phyloP scores from a whole-genome alignment of 2,797 vertebrate genomes.

The Urosaurus nigricauda region DNA sequence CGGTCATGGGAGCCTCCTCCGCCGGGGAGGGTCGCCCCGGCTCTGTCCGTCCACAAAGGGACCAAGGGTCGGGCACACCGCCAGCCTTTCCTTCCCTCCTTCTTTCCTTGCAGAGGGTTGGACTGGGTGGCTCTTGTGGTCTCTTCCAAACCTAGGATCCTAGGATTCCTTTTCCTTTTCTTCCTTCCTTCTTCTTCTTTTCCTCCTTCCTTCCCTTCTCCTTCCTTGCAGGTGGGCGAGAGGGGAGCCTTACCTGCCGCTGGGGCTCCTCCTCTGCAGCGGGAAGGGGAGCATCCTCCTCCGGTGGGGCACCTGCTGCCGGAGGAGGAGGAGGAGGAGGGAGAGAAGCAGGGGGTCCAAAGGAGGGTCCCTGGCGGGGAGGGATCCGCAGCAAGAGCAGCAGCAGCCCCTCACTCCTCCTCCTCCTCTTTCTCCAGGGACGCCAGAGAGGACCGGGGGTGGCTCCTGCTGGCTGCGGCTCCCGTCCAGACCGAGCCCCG shows the following conservation, averaged over 20 bases:
- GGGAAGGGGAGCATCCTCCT: slow-evolving; percentile 26
- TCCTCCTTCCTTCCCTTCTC: too few relatives aligned
- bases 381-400: neutral
- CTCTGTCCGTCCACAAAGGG: slow-evolving; percentile 26
- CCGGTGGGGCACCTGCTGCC: slow-evolving; percentile 1
- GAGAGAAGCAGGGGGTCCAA: neutral
- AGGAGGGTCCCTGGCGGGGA: neutral
- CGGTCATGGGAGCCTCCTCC: neutral
- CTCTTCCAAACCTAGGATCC: too few relatives aligned
- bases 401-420: too few relatives aligned
- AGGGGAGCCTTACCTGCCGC: slow-evolving; percentile 18
- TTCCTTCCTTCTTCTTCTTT: too few relatives aligned
- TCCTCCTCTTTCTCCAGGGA: too few relatives aligned
- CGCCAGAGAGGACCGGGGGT: neutral
- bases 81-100: too few relatives aligned
- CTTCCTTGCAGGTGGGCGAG: neutral
- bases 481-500: neutral
- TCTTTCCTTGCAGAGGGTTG: too few relatives aligned
- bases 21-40: neutral
- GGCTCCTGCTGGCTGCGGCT: neutral
- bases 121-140: too few relatives aligned
- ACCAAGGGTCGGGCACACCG: too few relatives aligned
- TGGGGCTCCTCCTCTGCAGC: slow-evolving; percentile 9
- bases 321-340: neutral
- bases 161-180: too few relatives aligned